Percentiles rank a stretch among this genome's conserved stretches.
phyloP scores from a whole-genome alignment of 2,888 invertebrate genomes.

The Lasioglossum vierecki region DNA sequence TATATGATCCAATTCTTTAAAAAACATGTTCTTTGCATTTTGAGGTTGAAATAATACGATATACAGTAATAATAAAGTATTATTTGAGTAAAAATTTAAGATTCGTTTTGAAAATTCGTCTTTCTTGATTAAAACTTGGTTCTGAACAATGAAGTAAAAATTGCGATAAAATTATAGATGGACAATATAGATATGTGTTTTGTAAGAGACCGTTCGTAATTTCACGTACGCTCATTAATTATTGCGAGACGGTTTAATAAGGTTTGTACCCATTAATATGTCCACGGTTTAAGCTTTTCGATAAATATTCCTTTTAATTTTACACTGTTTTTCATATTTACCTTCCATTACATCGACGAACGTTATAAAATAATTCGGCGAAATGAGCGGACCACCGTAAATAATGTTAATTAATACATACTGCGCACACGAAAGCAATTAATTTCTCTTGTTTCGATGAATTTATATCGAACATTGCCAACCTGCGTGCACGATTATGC shows the following conservation, averaged over 20 bases:
- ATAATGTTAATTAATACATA: not conserved
- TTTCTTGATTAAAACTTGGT: not conserved
- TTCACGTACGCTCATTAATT: not conserved
- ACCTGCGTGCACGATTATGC: not conserved
- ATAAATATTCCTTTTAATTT: not conserved
- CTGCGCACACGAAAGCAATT: not conserved
- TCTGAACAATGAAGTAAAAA: not conserved
- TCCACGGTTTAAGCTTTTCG: not conserved
- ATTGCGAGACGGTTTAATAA: not conserved
- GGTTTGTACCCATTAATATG: not conserved
- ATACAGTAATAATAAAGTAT: too few species aligned
- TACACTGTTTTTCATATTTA: not conserved
- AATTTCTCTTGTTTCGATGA: constrained; percentile 7
- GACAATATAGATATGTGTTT: not conserved
- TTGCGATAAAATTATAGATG: not conserved
- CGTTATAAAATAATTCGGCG: not conserved
- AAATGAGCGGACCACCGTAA: not conserved
- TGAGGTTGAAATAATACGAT: too few species aligned
- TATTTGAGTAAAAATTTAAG: too few species aligned
- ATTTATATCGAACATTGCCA: not conserved
- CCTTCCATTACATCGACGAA: not conserved
- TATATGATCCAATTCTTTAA: not conserved
- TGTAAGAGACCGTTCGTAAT: not conserved
- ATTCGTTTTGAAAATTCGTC: not conserved
- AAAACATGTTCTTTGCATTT: not conserved